Conservation (phyloP, 2,888 invertebrate genomes). For the Linnaemya tessellans region DNA sequence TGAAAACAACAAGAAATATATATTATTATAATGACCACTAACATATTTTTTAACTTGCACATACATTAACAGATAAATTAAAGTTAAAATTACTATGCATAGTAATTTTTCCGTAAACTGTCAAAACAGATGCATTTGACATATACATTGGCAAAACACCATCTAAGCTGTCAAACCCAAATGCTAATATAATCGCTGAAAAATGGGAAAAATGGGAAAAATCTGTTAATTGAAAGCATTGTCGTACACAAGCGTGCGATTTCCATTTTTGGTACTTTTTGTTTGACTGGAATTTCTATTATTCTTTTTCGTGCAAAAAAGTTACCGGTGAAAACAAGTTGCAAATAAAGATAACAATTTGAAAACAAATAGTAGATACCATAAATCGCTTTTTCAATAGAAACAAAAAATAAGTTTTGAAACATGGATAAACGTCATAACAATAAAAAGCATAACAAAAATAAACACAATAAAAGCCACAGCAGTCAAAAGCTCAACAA, state of each 20-base stretch:
- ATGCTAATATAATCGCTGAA: neutral
- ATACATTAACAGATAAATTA: no score
- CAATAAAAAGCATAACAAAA: slow-evolving; percentile 67
- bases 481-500: slow-evolving; percentile 13
- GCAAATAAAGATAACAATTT: slow-evolving; percentile 11
- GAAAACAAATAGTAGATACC: neutral
- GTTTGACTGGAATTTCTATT: slow-evolving; percentile 44
- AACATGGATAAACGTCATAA: slow-evolving; percentile 70
- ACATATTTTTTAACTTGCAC: no score
- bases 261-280: slow-evolving; percentile 63
- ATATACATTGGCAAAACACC: neutral
- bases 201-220: neutral
- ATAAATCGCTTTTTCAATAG: neutral
- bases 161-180: neutral
- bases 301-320: slow-evolving; percentile 49
- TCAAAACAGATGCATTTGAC: no score
- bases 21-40: no score
- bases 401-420: neutral
- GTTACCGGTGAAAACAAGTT: slow-evolving; percentile 40
- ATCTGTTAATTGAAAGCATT: neutral
- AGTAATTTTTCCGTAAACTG: no score
- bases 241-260: slow-evolving; percentile 48
- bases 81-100: no score
- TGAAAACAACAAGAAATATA: no score
- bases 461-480: slow-evolving; percentile 58